Conservation (phyloP, 1,140 invertebrate species). For the Lepidurus arcticus region DNA sequence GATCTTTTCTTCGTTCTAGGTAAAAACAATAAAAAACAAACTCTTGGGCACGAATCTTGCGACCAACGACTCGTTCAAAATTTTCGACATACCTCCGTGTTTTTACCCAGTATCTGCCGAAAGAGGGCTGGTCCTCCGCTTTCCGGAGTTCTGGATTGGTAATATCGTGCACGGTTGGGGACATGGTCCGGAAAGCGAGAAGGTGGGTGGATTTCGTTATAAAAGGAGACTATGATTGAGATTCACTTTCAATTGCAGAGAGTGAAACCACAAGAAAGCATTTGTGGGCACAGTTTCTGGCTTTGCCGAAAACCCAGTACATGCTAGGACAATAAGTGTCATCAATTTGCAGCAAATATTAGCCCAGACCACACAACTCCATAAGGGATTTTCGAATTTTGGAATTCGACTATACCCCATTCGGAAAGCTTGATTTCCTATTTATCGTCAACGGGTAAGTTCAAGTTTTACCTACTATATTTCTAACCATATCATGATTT, state of each 20-base stretch:
- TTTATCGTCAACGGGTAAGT: background rate
- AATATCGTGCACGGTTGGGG: background rate
- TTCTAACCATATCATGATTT: background rate
- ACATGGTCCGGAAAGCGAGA: background rate
- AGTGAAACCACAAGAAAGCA: conserved; percentile 1
- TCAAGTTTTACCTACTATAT: background rate
- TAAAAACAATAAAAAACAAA: background rate
- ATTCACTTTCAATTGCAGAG: conserved; percentile 22
- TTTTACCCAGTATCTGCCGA: background rate
- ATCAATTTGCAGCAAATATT: background rate
- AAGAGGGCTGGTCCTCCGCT: background rate
- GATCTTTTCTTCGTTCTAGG: background rate
- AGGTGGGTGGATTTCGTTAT: conserved; percentile 1
- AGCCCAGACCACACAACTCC: too few species aligned
- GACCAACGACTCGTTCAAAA: background rate
- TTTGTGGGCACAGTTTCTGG: background rate
- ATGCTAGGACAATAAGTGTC: background rate
- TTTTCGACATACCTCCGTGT: background rate
- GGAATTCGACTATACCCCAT: background rate
- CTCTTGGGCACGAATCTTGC: background rate
- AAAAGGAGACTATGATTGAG: conserved; percentile 10
- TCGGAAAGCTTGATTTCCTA: background rate
- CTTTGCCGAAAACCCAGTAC: background rate
- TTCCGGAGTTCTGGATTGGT: background rate
- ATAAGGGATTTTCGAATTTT: background rate